Evolutionary conservation across 2,888 invertebrate genomes (phyloP).

Genomic region (Lysandra bellargus): DNA sequence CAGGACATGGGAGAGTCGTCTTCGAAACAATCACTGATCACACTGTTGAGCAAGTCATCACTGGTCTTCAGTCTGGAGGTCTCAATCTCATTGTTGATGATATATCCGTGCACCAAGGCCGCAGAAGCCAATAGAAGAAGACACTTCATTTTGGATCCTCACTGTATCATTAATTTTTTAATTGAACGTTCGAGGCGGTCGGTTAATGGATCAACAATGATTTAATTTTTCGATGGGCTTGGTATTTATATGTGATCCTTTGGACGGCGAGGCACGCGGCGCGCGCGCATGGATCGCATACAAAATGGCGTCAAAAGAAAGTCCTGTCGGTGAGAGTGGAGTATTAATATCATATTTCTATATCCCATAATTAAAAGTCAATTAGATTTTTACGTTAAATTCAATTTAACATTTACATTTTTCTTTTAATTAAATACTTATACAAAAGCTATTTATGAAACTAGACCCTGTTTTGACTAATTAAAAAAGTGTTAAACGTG

Average conservation of each 20-base stretch:
- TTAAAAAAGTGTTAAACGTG: background rate
- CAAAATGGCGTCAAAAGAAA: conserved; percentile 73
- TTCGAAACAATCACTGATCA: conserved; percentile 86
- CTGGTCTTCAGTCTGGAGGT: conserved; percentile 81
- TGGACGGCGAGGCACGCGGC: conserved; percentile 77
- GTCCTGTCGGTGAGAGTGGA: conserved; percentile 75
- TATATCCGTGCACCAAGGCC: conserved; percentile 70
- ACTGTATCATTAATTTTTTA: conserved; percentile 74
- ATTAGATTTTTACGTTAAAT: background rate
- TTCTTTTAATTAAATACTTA: background rate
- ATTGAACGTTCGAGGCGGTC: conserved; percentile 70
- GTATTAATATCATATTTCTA: conserved; percentile 39
- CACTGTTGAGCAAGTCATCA: conserved; percentile 85
- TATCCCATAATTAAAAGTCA: background rate
- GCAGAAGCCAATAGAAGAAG: conserved; percentile 77
- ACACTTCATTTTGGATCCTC: conserved; percentile 73
- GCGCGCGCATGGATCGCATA: conserved; percentile 59
- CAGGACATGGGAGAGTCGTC: conserved; percentile 85
- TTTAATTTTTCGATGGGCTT: conserved; percentile 83
- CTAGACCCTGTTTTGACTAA: background rate
- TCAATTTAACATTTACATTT: background rate
- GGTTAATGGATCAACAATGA: conserved; percentile 79
- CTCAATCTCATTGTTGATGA: conserved; percentile 78
- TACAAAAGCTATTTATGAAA: background rate
- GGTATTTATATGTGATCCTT: conserved; percentile 83